These are phyloP conservation scores for Uria aalge DNA, from an alignment of 2,113 vertebrate species.

Conservation along the genomic window DNA sequence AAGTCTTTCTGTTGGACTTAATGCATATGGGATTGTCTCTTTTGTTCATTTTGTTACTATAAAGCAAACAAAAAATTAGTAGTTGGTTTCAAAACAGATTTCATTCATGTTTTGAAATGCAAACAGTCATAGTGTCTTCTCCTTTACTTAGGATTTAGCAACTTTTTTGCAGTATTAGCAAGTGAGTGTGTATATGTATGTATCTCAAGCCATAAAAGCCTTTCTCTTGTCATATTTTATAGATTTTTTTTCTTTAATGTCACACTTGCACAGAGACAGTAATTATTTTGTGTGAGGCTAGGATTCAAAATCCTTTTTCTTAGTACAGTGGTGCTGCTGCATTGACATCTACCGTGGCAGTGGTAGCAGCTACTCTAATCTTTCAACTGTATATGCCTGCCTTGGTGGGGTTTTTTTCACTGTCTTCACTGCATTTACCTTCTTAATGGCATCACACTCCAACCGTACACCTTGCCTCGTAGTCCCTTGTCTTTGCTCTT, in stretches of 20 bases:
- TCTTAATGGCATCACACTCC: neutral
- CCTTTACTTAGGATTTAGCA: neutral
- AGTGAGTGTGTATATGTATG: fast-evolving
- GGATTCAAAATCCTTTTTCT: neutral
- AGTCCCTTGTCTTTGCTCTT: neutral
- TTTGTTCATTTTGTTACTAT: neutral
- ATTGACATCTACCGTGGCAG: neutral
- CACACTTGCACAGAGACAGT: neutral
- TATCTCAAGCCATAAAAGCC: neutral
- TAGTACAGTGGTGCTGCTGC: neutral
- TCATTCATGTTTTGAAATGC: neutral
- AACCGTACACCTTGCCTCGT: neutral
- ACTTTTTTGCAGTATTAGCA: neutral
- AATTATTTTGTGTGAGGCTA: neutral
- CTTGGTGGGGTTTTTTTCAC: neutral
- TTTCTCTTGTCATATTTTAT: neutral
- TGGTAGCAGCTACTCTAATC: neutral
- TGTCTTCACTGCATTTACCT: neutral
- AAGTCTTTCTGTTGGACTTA: neutral
- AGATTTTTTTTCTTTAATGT: neutral
- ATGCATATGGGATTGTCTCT: neutral
- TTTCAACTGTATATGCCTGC: neutral
- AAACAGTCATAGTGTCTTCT: neutral
- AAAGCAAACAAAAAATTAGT: neutral
- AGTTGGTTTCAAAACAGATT: neutral